Evolutionary conservation across 2,888 invertebrate species (phyloP).

Genomic region (Nomada ruficornis): DNA sequence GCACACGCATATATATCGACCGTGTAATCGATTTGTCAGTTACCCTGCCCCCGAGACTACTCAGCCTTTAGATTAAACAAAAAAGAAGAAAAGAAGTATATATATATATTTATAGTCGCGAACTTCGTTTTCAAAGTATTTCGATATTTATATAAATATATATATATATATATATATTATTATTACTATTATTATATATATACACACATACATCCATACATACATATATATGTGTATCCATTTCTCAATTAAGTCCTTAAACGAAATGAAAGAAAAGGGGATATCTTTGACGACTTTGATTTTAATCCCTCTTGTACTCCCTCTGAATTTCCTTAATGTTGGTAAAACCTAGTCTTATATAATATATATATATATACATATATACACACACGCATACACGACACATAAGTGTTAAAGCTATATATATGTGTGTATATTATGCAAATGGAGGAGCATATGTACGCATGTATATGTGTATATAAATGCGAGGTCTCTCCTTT

Average conservation of each 20-base stretch:
- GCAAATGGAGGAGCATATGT: constrained; percentile 5
- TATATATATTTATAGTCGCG: constrained; percentile 29
- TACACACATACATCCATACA: constrained; percentile 29
- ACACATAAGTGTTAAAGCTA: background rate
- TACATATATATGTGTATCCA: constrained; percentile 49
- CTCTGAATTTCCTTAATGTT: constrained; percentile 76
- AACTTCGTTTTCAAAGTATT: constrained; percentile 66
- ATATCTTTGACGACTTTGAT: constrained; percentile 49
- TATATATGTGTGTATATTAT: constrained; percentile 24
- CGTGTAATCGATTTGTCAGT: constrained; percentile 72
- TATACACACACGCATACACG: constrained; percentile 15
- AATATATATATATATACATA: constrained; percentile 20
- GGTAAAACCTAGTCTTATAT: constrained; percentile 80
- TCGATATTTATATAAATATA: constrained; percentile 55
- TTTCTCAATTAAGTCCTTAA: constrained; percentile 43
- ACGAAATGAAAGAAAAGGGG: constrained; percentile 26
- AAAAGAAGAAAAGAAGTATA: background rate
- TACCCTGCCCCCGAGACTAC: constrained; percentile 57
- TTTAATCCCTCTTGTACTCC: constrained; percentile 40
- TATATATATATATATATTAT: constrained; percentile 21
- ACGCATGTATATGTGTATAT: constrained; percentile 33
- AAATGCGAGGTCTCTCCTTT: constrained; percentile 55
- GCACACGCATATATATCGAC: constrained; percentile 66
- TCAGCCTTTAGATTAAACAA: constrained; percentile 57
- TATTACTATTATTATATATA: constrained; percentile 17